Evolutionary conservation across 2,888 invertebrate species (phyloP).

Genomic region (Chironomus tentans): DNA sequence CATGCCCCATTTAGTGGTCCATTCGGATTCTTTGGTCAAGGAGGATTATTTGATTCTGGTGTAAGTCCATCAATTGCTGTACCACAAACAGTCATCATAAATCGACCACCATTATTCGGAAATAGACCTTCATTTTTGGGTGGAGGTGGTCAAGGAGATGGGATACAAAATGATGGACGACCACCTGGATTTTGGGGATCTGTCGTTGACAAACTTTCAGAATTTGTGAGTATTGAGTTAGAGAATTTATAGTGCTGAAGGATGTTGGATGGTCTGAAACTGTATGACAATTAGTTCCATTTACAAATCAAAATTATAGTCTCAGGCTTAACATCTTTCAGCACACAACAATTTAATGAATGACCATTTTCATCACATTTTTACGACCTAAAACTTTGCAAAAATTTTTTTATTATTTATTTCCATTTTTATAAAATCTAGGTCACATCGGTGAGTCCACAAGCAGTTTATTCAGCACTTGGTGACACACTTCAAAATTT

Average conservation of each 20-base stretch:
- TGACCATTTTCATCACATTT: no score
- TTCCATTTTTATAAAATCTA: neutral
- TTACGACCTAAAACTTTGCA: no score
- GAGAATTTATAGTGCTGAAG: no score
- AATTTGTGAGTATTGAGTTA: slow-evolving; percentile 10
- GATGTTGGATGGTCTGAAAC: no score
- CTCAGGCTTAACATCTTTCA: no score
- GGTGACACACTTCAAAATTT: slow-evolving; percentile 11
- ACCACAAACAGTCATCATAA: slow-evolving; percentile 22
- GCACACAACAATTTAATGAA: no score
- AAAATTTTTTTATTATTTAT: neutral
- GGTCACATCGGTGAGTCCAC: slow-evolving; percentile 16
- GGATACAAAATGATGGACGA: neutral
- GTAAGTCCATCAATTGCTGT: neutral
- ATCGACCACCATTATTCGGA: slow-evolving; percentile 13
- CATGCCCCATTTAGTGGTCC: neutral
- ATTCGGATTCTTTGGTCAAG: neutral
- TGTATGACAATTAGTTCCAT: no score
- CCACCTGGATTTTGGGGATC: slow-evolving; percentile 11
- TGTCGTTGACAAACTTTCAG: slow-evolving; percentile 9
- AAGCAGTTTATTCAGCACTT: neutral
- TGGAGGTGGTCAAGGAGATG: neutral
- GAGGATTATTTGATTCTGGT: slow-evolving; percentile 3
- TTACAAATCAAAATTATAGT: no score
- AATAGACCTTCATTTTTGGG: neutral